phyloP scores from a whole-genome alignment of 2,113 vertebrate genomes.

The Platysternon megacephalum region DNA sequence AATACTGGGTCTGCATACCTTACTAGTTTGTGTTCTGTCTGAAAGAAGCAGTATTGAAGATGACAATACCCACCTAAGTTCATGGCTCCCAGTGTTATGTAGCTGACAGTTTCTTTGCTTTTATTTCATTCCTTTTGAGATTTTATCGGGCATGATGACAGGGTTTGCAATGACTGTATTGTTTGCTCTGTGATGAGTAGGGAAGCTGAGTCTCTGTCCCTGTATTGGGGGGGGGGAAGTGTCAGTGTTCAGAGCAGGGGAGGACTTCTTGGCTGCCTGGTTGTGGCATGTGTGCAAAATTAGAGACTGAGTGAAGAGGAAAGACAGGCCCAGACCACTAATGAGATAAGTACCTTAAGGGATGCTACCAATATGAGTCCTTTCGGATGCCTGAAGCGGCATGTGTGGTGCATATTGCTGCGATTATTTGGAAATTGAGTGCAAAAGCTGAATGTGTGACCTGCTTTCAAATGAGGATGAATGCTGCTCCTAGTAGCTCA shows the following conservation, averaged over 20 bases:
- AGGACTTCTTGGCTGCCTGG: neutral
- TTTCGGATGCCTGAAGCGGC: slow-evolving; percentile 29
- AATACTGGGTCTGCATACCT: neutral
- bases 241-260: neutral
- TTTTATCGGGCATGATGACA: neutral
- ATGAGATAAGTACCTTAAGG: neutral
- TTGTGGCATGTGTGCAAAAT: neutral
- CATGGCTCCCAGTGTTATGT: neutral
- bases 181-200: neutral
- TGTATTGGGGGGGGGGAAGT: rapidly evolving
- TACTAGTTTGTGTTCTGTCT: neutral
- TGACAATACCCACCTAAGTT: neutral
- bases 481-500: slow-evolving; percentile 38
- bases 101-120: neutral
- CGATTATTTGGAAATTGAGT: slow-evolving; percentile 41
- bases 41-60: neutral
- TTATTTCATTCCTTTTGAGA: neutral
- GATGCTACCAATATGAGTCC: neutral
- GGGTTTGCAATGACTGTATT: neutral
- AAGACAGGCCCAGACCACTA: slow-evolving; percentile 1
- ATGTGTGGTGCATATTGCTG: slow-evolving; percentile 6
- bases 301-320: neutral
- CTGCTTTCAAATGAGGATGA: slow-evolving; percentile 52
- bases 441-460: slow-evolving; percentile 41
- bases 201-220: neutral